Percentiles rank a stretch among this genome's conserved stretches.
These are phyloP conservation scores for Eudasyphora cyanicolor DNA, from an alignment of 2,888 invertebrate species.

Conservation along the genomic window DNA sequence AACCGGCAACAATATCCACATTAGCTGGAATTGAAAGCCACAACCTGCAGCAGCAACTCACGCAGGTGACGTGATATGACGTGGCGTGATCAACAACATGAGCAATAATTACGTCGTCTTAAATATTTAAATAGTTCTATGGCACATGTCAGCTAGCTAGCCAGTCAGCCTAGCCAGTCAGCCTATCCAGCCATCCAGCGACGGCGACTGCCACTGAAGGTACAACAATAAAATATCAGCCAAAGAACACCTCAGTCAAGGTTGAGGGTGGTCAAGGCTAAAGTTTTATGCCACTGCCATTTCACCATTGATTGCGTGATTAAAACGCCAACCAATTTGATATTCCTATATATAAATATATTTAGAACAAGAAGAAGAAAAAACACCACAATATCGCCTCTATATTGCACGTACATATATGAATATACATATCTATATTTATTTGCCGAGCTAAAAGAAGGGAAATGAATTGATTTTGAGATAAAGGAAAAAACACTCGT, in stretches of 20 bases:
- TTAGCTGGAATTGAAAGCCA: neutral
- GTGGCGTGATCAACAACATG: neutral
- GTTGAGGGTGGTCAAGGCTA: slow-evolving; percentile 60
- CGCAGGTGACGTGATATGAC: too few relatives aligned
- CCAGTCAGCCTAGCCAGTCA: too few relatives aligned
- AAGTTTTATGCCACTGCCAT: neutral
- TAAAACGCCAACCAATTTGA: slow-evolving; percentile 38
- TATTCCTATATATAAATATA: too few relatives aligned
- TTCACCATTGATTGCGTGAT: slow-evolving; percentile 46
- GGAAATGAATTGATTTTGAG: neutral
- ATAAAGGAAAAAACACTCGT: neutral
- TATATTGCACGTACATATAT: too few relatives aligned
- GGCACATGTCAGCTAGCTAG: neutral
- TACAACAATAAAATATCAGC: neutral
- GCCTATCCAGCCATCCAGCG: too few relatives aligned
- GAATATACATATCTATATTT: too few relatives aligned
- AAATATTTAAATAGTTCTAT: neutral
- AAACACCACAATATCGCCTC: neutral
- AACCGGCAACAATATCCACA: neutral
- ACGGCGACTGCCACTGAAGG: too few relatives aligned
- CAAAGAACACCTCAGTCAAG: slow-evolving; percentile 48
- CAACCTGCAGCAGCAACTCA: neutral
- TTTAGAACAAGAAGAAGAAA: slow-evolving; percentile 12
- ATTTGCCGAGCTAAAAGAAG: too few relatives aligned
- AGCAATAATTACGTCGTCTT: neutral